A percentile compares a stretch with the other conserved stretches of the same genome.
Conservation (phyloP, 2,888 invertebrate genomes). For the Latheticus oryzae region DNA sequence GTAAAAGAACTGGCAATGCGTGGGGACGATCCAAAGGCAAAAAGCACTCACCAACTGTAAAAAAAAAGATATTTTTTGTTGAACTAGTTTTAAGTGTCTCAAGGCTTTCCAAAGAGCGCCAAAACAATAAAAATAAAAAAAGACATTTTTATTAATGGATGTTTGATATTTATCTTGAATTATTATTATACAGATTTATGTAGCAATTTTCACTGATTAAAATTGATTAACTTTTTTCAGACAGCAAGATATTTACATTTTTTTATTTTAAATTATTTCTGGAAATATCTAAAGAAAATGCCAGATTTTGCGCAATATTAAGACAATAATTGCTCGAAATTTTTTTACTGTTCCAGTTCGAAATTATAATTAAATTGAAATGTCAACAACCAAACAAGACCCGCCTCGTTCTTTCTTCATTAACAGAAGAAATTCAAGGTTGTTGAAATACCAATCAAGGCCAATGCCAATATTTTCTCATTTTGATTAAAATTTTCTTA, state of each 20-base stretch:
- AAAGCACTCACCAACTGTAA: slow-evolving; percentile 39
- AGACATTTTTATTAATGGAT: no score
- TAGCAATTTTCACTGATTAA: no score
- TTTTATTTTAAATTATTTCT: neutral
- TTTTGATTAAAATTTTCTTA: slow-evolving; percentile 10
- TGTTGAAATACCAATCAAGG: slow-evolving; percentile 35
- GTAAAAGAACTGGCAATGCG: slow-evolving; percentile 32
- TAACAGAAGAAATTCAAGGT: slow-evolving; percentile 39
- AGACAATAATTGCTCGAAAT: slow-evolving; percentile 23
- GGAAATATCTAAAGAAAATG: slow-evolving; percentile 14
- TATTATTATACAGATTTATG: no score
- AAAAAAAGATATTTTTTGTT: slow-evolving; percentile 19
- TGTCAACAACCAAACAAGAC: slow-evolving; percentile 40
- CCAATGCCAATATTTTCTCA: slow-evolving; percentile 14
- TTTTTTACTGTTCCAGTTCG: slow-evolving; percentile 34
- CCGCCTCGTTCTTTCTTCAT: slow-evolving; percentile 37
- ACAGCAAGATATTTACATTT: no score
- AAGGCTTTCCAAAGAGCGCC: slow-evolving; percentile 18
- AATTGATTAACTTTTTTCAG: no score
- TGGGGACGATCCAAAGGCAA: slow-evolving; percentile 28
- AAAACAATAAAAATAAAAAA: no score
- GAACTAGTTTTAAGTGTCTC: slow-evolving; percentile 29
- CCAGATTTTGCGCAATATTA: slow-evolving; percentile 17
- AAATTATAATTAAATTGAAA: slow-evolving; percentile 37
- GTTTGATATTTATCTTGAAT: no score